phyloP scores from a whole-genome alignment of 2,888 invertebrate genomes.

The Scelioninae gen. 1 region DNA sequence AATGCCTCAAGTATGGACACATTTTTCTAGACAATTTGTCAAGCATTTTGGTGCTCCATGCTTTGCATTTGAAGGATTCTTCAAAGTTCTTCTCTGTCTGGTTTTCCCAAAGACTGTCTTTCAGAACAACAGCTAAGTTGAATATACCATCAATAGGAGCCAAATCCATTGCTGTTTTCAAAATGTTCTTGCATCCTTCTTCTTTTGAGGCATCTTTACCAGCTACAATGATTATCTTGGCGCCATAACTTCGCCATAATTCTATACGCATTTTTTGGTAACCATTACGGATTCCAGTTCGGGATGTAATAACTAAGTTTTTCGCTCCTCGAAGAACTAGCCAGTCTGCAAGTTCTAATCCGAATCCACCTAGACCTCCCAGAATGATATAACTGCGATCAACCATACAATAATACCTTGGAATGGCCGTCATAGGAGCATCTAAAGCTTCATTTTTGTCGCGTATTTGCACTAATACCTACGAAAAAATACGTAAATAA shows the following conservation, averaged over 20 bases:
- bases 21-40: slow-evolving; percentile 66
- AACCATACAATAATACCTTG: slow-evolving; percentile 85
- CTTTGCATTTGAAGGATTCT: slow-evolving; percentile 86
- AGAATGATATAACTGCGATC: slow-evolving; percentile 87
- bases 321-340: slow-evolving; percentile 92
- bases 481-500: not conserved
- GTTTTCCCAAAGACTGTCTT: slow-evolving; percentile 86
- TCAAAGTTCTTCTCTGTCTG: slow-evolving; percentile 85
- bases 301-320: slow-evolving; percentile 91
- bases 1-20: slow-evolving; percentile 83
- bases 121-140: slow-evolving; percentile 87
- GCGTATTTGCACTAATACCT: slow-evolving; percentile 78
- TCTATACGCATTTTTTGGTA: slow-evolving; percentile 91
- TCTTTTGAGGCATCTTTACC: slow-evolving; percentile 88
- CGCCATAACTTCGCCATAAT: slow-evolving; percentile 90
- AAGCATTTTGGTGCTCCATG: slow-evolving; percentile 75
- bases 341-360: slow-evolving; percentile 95
- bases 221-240: slow-evolving; percentile 88
- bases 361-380: slow-evolving; percentile 96
- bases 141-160: slow-evolving; percentile 88
- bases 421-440: slow-evolving; percentile 82
- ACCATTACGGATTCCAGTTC: slow-evolving; percentile 91
- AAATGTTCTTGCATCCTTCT: slow-evolving; percentile 89
- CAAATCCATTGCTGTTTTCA: slow-evolving; percentile 85
- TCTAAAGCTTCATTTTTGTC: slow-evolving; percentile 73